Base-by-base conservation (phyloP, 1,140 invertebrate species). In the Meloidogyne chitwoodi region DNA sequence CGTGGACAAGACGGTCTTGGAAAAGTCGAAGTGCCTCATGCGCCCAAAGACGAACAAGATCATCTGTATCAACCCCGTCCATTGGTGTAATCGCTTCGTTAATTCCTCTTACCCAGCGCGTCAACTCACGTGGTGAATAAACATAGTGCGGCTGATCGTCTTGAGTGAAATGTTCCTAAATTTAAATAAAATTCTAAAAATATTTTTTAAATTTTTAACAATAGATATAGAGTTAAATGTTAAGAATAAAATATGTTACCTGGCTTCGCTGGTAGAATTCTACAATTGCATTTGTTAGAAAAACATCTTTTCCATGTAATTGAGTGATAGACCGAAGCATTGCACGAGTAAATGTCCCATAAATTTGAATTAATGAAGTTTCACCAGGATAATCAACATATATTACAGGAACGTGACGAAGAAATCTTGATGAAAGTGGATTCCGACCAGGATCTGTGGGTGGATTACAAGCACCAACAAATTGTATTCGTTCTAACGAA, bases 321-420 rank as follows among this genome's bases (percentile, higher is more conserved):
- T 92, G 91, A 0, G 95, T 94, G 82, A 96, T 92, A 84, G 98
- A 89, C 48, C 95, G 91, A 4, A 99, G 89, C 95, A 99, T 98
- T 10, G 96, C 96, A 77, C 96, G 91, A 65, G 94, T 96, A 89
- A 98, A 99, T 41, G 96, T 98, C 75, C 95, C 95, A 88, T 98
- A 98, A 88, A 98, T 99, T 90, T 99, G 89, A 56, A 85, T 87
- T 2, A 81, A 83, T 3, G 96, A 98, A 0, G 93, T 94, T 88
- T 97, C 94, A 76, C 96, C 96, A 8, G 97, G 97, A 88, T 99
- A 99, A 89, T 99, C 97, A 27, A 99, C 97, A 88, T 99, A 99
- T 77, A 99, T 95, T 41, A 99, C 93, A 6, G 97, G 96, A 14
- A 99, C 96, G 86, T 99, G 96, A 26, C 91, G 90, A 80, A 99